phyloP scores from a whole-genome alignment of 2,888 invertebrate genomes.

The Oligia fasciuncula region DNA sequence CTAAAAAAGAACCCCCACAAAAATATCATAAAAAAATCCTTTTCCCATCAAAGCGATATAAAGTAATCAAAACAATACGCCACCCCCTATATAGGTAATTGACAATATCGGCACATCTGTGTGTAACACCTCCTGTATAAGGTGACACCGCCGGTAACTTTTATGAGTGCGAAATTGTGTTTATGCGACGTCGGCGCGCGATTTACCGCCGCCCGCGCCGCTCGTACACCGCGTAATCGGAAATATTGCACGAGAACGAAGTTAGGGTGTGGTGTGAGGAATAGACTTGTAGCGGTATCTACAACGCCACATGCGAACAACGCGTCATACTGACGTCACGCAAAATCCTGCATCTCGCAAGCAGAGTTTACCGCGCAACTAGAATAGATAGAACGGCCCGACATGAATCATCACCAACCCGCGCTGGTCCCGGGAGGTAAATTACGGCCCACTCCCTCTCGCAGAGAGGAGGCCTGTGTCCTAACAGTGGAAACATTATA shows the following conservation, averaged over 20 bases:
- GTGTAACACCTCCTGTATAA: conserved; percentile 63
- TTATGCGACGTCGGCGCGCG: conserved; percentile 84
- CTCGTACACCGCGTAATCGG: conserved; percentile 78
- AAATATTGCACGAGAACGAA: conserved; percentile 85
- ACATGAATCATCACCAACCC: too few species aligned
- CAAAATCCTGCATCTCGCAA: too few species aligned
- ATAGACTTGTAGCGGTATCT: too few species aligned
- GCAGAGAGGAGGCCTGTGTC: too few species aligned
- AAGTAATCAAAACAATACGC: conserved; percentile 56
- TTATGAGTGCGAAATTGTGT: conserved; percentile 89
- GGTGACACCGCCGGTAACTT: conserved; percentile 84
- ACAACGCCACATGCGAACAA: too few species aligned
- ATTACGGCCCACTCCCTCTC: too few species aligned
- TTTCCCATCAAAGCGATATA: conserved; percentile 57
- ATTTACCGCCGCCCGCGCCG: conserved; percentile 77
- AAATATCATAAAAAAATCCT: conserved; percentile 52
- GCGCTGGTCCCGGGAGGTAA: too few species aligned
- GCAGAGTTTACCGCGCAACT: too few species aligned
- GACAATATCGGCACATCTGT: conserved; percentile 73
- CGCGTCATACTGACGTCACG: too few species aligned
- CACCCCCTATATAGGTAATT: conserved; percentile 66
- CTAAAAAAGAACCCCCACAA: conserved; percentile 1
- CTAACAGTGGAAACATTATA: too few species aligned
- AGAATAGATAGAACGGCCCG: too few species aligned
- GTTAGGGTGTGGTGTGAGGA: conserved; percentile 70